Percentiles rank a stretch among this genome's conserved stretches.
phyloP scores from a whole-genome alignment of 2,888 invertebrate genomes.

The Tineola bisselliella region DNA sequence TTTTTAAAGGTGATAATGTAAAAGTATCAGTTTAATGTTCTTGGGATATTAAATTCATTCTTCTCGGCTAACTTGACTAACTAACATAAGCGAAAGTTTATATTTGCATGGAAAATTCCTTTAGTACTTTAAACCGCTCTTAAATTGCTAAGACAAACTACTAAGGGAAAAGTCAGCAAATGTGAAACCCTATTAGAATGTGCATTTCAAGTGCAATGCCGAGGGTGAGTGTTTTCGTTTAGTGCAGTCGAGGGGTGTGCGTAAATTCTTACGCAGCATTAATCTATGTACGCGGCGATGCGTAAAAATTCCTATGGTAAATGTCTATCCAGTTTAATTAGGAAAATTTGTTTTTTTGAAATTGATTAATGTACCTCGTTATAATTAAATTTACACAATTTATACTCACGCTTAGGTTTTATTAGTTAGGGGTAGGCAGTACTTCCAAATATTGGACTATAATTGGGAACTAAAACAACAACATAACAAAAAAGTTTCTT shows the following conservation, averaged over 20 bases:
- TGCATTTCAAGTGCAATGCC: constrained; percentile 51
- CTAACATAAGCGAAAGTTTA: no score
- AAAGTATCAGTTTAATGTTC: no score
- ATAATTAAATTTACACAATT: no score
- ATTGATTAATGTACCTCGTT: background rate
- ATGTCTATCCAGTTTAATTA: constrained; percentile 31
- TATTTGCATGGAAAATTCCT: background rate
- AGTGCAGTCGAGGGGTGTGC: constrained; percentile 26
- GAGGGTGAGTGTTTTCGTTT: constrained; percentile 32
- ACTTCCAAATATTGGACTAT: no score
- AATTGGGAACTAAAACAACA: no score
- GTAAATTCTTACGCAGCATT: constrained; percentile 24
- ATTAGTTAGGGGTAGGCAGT: no score
- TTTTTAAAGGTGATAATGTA: no score
- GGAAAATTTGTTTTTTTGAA: constrained; percentile 23
- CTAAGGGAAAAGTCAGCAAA: background rate
- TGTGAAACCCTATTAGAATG: constrained; percentile 43
- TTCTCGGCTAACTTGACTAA: no score
- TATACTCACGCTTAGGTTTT: no score
- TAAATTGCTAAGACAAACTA: background rate
- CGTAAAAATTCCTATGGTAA: constrained; percentile 47
- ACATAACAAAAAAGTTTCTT: no score
- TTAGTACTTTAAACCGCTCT: background rate
- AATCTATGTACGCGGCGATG: constrained; percentile 51
- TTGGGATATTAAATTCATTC: no score